phyloP scores from a whole-genome alignment of 2,797 vertebrate genomes.

The Spondyliosoma cantharus region DNA sequence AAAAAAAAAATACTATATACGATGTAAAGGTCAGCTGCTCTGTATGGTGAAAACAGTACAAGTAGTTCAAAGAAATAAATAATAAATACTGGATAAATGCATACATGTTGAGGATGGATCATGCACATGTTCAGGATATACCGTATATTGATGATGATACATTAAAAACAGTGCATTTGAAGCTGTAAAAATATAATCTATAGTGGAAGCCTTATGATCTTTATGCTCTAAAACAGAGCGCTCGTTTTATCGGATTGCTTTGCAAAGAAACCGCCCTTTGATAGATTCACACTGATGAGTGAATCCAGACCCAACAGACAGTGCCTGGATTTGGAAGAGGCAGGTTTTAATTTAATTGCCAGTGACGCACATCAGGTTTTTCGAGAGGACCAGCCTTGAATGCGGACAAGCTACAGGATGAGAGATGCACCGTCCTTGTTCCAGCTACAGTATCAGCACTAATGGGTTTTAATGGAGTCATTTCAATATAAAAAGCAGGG shows the following conservation, averaged over 20 bases:
- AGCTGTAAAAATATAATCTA: too few species aligned
- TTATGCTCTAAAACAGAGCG: constrained; percentile 1
- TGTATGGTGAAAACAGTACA: too few species aligned
- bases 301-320: constrained; percentile 36
- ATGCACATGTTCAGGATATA: too few species aligned
- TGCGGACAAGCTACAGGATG: constrained; percentile 19
- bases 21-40: too few species aligned
- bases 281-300: not conserved
- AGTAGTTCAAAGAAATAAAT: too few species aligned
- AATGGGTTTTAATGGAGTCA: constrained; percentile 62
- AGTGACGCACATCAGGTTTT: constrained; percentile 45
- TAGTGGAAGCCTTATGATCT: not conserved
- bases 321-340: constrained; percentile 29
- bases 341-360: constrained; percentile 59
- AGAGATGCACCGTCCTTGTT: constrained; percentile 27
- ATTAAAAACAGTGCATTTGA: too few species aligned
- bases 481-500: constrained; percentile 39
- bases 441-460: constrained; percentile 37
- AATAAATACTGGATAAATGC: too few species aligned
- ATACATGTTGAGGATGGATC: too few species aligned
- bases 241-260: constrained; percentile 12
- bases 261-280: constrained; percentile 7
- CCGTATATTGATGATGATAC: too few species aligned
- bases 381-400: constrained; percentile 38
- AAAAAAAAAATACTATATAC: too few species aligned